These are phyloP conservation scores for Belonocnema kinseyi DNA, from an alignment of 1,140 invertebrate species.

Conservation along the genomic window DNA sequence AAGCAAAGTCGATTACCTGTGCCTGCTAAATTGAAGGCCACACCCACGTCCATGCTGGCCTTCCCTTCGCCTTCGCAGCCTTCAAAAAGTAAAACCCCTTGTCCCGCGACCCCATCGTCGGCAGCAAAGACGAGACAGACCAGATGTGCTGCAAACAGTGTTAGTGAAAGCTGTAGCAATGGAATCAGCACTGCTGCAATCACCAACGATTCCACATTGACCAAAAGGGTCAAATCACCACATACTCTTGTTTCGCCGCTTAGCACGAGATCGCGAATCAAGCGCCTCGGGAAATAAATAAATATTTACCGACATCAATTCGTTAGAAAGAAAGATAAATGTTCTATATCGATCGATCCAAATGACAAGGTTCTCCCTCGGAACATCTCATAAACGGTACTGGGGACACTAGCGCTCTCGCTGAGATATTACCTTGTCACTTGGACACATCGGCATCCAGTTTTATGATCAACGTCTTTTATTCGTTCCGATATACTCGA, in stretches of 20 bases:
- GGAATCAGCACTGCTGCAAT: slow-evolving; percentile 28
- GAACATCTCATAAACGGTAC: no score
- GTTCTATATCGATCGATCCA: no score
- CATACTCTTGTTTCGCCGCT: slow-evolving; percentile 66
- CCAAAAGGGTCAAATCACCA: slow-evolving; percentile 67
- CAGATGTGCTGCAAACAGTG: slow-evolving; percentile 43
- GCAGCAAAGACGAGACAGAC: slow-evolving; percentile 55
- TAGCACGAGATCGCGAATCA: slow-evolving; percentile 69
- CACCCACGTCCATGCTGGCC: slow-evolving; percentile 29
- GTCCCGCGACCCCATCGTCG: slow-evolving; percentile 45
- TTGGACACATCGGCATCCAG: no score
- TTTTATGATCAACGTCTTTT: background rate
- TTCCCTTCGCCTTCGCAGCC: background rate
- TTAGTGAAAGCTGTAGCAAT: slow-evolving; percentile 43
- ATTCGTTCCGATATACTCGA: background rate
- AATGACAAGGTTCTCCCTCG: no score
- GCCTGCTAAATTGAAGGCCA: slow-evolving; percentile 59
- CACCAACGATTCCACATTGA: slow-evolving; percentile 42
- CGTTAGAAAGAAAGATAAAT: background rate
- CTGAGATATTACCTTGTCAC: background rate
- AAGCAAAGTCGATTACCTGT: slow-evolving; percentile 65
- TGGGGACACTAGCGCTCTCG: no score
- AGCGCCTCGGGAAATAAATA: slow-evolving; percentile 70
- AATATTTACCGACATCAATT: background rate
- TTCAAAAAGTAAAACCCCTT: slow-evolving; percentile 36